These are phyloP conservation scores for Rhodophaea formosa DNA, from an alignment of 2,888 invertebrate genomes.

Conservation along the genomic window DNA sequence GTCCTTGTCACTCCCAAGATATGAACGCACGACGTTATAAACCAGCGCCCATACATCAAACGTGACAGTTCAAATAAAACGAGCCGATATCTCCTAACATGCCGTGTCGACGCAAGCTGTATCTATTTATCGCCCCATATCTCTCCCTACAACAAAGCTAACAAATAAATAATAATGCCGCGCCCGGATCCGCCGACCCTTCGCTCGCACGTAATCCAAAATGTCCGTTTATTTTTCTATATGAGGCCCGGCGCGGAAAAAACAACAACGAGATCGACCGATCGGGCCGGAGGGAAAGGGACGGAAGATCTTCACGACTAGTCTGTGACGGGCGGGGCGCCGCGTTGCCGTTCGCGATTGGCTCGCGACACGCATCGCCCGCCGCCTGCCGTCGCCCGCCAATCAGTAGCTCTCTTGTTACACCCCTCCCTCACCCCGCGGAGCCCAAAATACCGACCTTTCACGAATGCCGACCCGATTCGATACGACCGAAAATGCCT, in stretches of 20 bases:
- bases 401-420: constrained; percentile 46
- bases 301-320: constrained; percentile 47
- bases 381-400: constrained; percentile 61
- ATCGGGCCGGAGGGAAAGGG: constrained; percentile 54
- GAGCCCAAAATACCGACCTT: constrained; percentile 71
- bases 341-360: constrained; percentile 57
- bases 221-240: constrained; percentile 80
- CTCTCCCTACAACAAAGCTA: constrained; percentile 65
- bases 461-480: constrained; percentile 78
- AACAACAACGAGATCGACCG: constrained; percentile 66
- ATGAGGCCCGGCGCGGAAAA: constrained; percentile 64
- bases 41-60: constrained; percentile 39
- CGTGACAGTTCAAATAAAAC: constrained; percentile 46
- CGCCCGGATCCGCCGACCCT: constrained; percentile 73
- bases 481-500: constrained; percentile 79
- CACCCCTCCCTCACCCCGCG: constrained; percentile 65
- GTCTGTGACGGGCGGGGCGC: constrained; percentile 61
- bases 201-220: constrained; percentile 67
- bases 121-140: constrained; percentile 73
- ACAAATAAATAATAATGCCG: constrained; percentile 71
- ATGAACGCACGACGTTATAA: constrained; percentile 8
- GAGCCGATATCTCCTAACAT: constrained; percentile 36
- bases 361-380: constrained; percentile 52
- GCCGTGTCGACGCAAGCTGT: constrained; percentile 56
- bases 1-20: background rate